Evolutionary conservation across 2,113 vertebrate species (phyloP), one percentile per base, ranked within the genome.

Genomic region (Gobius niger): DNA sequence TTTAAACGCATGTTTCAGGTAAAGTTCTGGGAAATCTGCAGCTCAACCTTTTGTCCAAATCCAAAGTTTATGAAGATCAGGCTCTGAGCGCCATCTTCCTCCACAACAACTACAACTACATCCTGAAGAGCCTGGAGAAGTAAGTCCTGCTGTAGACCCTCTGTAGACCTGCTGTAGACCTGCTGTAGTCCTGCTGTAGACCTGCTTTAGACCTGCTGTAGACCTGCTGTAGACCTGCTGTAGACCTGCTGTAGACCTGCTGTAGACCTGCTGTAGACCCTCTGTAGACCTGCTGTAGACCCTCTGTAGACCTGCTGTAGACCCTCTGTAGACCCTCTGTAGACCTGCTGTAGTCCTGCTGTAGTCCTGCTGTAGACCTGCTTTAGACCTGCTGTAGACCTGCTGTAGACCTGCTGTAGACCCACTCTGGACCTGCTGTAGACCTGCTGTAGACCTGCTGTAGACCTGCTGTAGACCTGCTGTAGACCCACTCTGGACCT

Each of bases 71-170:
- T 13, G 98, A 99, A 86, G 96, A 99, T 53, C 90, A 92, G 0
- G 97, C 97, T 7, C 90, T 99, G 83, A 95, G 96, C 6, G 96
- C 96, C 77, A 93, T 99, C 72, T 99, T 99, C 82, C 93, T 99
- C 46, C 96, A 98, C 89, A 99, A 99, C 92, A 99, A 97, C 91
- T 99, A 98, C 91, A 99, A 99, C 92, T 99, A 99, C 89, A 99
- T 96, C 87, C 94, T 99, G 74, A 99, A 99, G 87, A 97, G 97
- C 16, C 93, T 98, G 91, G 96, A 99, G 84, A 98, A 98, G 98
- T 98, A 82, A 24, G 24, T 24, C 24, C 24, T 24, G 3, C 24
- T 24, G 24, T 24, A 24, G 24, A 24, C 24, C n/a, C n/a, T n/a
- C n/a, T n/a, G 24, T 24, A 24, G 24, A 24, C 24, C 24, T 88